These are phyloP conservation scores for Luperina nickerlii DNA, from an alignment of 2,888 invertebrate genomes.

Conservation along the genomic window DNA sequence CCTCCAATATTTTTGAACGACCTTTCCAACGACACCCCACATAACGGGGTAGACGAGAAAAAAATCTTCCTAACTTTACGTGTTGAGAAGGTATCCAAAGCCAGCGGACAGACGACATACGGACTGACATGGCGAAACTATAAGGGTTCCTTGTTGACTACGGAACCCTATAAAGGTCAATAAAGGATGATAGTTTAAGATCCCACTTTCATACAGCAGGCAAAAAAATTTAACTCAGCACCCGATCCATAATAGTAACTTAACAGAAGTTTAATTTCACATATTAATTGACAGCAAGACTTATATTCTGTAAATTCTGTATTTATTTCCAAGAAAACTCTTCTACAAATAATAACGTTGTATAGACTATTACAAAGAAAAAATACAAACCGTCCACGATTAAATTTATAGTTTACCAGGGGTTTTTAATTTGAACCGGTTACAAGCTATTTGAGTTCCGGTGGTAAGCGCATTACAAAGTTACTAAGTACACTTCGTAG, in stretches of 20 bases:
- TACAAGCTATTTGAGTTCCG: conserved; percentile 72
- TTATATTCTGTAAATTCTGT: not conserved
- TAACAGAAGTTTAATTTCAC: conserved; percentile 8
- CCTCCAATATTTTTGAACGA: not conserved
- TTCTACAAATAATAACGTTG: conserved; percentile 6
- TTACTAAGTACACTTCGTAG: conserved; percentile 72
- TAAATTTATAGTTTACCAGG: conserved; percentile 69
- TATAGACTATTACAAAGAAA: conserved; percentile 20
- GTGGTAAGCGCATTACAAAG: conserved; percentile 70
- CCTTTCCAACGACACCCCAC: not conserved
- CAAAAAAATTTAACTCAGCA: not conserved
- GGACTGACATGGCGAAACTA: not conserved
- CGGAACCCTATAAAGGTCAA: not conserved
- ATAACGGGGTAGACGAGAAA: not conserved
- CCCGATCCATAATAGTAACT: not conserved
- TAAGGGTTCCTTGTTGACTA: not conserved
- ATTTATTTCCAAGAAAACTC: conserved; percentile 12
- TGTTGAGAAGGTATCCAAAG: not conserved
- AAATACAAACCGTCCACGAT: conserved; percentile 48
- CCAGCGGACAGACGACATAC: not conserved
- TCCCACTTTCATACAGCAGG: no score
- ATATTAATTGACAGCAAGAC: not conserved
- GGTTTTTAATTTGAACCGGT: conserved; percentile 70
- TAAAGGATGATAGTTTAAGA: not conserved
- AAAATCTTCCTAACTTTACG: not conserved